Conservation (phyloP, 2,797 vertebrate species). For the Sebastes steindachneri region DNA sequence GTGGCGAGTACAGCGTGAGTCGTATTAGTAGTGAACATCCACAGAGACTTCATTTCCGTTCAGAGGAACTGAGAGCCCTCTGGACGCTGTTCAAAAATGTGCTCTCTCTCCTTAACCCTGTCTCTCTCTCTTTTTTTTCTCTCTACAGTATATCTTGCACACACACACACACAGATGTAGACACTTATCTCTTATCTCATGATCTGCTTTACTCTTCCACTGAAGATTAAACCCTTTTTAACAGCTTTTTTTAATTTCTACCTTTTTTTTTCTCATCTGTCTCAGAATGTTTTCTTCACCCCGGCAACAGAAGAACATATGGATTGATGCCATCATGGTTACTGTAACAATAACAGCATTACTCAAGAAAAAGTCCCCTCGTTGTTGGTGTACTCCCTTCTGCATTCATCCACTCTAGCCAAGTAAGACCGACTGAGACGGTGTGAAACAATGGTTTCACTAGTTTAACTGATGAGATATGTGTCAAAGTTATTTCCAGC, state of each 20-base stretch:
- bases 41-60: conserved; percentile 74
- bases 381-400: background rate
- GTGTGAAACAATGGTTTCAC: background rate
- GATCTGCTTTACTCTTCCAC: background rate
- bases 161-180: conserved; percentile 23
- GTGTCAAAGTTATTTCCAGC: background rate
- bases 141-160: background rate
- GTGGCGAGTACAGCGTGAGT: conserved; percentile 34
- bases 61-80: conserved; percentile 60
- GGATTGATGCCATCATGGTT: background rate
- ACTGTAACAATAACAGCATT: background rate
- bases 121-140: background rate
- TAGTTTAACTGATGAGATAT: background rate
- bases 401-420: background rate
- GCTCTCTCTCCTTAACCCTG: conserved; percentile 10
- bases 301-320: background rate
- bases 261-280: background rate
- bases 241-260: background rate
- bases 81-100: conserved; percentile 71
- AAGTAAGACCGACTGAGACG: background rate
- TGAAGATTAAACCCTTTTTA: background rate
- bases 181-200: conserved; percentile 15
- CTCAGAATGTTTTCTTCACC: background rate
- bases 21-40: conserved; percentile 55
- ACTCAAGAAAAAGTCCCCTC: conserved; percentile 4